These are phyloP conservation scores for Lutraria lutraria DNA, from an alignment of 2,888 invertebrate genomes.

Conservation along the genomic window DNA sequence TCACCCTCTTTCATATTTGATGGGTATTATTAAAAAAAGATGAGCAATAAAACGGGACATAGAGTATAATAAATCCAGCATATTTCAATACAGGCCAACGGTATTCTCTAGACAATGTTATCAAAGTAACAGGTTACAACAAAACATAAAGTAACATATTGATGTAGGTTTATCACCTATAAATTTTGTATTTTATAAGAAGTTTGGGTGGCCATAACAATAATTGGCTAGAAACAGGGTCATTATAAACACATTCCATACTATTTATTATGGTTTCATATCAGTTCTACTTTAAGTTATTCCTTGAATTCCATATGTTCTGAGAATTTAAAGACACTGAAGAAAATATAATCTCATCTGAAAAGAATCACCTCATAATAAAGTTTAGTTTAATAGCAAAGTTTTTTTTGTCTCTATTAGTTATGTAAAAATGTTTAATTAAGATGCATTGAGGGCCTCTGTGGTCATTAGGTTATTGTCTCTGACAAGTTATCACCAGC, in stretches of 20 bases:
- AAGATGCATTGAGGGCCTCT: neutral
- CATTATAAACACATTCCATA: neutral
- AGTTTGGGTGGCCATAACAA: slow-evolving; percentile 23
- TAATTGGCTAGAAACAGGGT: neutral
- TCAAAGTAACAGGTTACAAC: neutral
- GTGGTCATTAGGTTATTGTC: no score
- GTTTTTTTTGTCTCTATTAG: neutral
- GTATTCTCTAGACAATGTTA: neutral
- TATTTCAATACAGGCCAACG: neutral
- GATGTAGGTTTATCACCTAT: neutral
- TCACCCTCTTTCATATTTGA: neutral
- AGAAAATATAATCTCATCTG: neutral
- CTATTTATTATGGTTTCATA: neutral
- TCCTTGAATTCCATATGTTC: neutral
- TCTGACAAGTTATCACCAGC: no score
- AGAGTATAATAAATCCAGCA: neutral
- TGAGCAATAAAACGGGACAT: neutral
- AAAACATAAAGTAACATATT: neutral
- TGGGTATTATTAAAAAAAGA: neutral
- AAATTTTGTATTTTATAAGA: neutral
- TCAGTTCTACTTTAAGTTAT: neutral
- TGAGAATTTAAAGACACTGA: neutral
- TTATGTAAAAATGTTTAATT: neutral
- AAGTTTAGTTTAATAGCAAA: neutral
- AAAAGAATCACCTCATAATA: neutral